Evolutionary conservation across 2,113 vertebrate genomes (phyloP), one percentile per base, ranked within the genome.

Genomic region (Chloropsis cyanopogon): DNA sequence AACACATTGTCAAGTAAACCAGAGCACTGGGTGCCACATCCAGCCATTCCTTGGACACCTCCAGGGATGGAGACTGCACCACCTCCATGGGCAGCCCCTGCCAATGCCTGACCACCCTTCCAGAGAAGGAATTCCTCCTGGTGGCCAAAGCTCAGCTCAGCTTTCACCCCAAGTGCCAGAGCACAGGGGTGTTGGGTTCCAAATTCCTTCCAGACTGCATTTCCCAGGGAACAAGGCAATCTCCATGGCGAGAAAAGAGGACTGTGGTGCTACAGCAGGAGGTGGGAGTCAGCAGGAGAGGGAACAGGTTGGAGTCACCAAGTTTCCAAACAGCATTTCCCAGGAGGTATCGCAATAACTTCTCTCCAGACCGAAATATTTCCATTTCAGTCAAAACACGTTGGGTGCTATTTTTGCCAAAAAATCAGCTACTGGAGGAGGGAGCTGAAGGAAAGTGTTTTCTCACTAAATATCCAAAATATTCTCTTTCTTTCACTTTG

Each of bases 341-440:
- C 72, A 1, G 65, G 56, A 81, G 65, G 69, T 42, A 60, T 42
- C 0, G 0, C 86, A 60, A 16, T 22, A 64, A 68, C 72, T 56
- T 44, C 49, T 68, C 35, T 88, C 76, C 86, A 63, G 86, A 82
- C 83, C 46, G 65, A 95, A 92, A 82, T 60, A 52, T 86, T 95
- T 95, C 77, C 72, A 71, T 57, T 92, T 76, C 96, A 92, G 86
- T 92, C 93, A 93, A 96, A 97, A 92, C 78, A 94, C 2, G 8
- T 6, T 80, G 70, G 66, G 54, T 57, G 57, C 42, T 90, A 42
- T 90, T 90, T 96, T 72, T 93, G 75, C 79, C 82, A 94, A 82
- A 87, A 83, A 69, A n/a, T 49, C 79, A 77, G 56, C 79, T 57
- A 5, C 41, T 83, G 63, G 41, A 68, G 37, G 31, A 92, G 66